phyloP scores from a whole-genome alignment of 2,113 vertebrate genomes.

The Madoqua kirkii region DNA sequence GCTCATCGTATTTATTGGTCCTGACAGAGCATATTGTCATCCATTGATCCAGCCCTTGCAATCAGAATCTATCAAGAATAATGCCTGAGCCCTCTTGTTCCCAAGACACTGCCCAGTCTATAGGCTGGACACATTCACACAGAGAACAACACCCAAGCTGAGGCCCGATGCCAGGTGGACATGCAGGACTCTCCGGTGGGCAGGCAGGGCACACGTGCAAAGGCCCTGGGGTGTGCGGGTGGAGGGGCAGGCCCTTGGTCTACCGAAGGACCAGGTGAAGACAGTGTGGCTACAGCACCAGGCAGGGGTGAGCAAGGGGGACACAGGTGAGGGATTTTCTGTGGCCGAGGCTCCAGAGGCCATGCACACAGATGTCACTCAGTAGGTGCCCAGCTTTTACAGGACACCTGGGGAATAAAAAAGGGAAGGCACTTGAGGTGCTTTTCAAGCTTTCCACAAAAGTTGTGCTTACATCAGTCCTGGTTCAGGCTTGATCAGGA shows the following conservation, averaged over 20 bases:
- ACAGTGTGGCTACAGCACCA: fast-evolving
- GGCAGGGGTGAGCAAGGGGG: neutral
- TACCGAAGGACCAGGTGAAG: too few species aligned
- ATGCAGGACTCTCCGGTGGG: fast-evolving
- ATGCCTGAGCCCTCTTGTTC: fast-evolving
- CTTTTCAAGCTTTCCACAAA: neutral
- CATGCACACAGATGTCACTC: fast-evolving
- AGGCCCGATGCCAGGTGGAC: neutral
- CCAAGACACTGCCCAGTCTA: fast-evolving
- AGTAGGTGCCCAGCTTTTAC: too few species aligned
- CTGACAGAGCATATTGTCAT: fast-evolving
- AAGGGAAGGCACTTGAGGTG: too few species aligned
- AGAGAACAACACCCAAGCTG: neutral
- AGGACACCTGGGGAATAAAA: neutral
- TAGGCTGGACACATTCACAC: fast-evolving
- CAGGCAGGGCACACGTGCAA: fast-evolving
- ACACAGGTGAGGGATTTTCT: fast-evolving
- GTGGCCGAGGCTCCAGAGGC: neutral
- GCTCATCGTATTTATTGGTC: fast-evolving
- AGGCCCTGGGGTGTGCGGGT: neutral
- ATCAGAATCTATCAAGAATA: neutral
- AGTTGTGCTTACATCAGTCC: too few species aligned
- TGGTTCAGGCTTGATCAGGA: neutral
- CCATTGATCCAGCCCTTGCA: fast-evolving
- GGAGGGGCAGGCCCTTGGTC: neutral